Conservation (phyloP, 2,888 invertebrate genomes). For the Cantharis lateralis region DNA sequence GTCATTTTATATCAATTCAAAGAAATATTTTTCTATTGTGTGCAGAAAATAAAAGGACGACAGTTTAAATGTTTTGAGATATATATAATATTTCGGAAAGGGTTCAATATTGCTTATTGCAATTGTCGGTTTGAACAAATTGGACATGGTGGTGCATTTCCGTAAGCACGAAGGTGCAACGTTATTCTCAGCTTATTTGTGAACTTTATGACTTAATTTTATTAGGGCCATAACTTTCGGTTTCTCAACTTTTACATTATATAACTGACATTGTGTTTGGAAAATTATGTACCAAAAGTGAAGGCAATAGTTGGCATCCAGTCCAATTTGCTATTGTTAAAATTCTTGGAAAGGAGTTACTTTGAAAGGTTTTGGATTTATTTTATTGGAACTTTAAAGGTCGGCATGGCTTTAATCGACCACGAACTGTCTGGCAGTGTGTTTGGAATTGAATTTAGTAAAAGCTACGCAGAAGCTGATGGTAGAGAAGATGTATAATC, state of each 20-base stretch:
- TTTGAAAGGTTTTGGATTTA: not conserved
- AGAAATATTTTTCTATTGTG: not conserved
- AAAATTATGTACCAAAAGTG: not conserved
- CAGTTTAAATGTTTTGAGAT: not conserved
- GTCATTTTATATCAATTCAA: not conserved
- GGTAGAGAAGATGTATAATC: no score
- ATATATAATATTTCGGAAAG: not conserved
- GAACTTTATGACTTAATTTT: slow-evolving; percentile 12
- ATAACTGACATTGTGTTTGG: not conserved
- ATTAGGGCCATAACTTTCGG: slow-evolving; percentile 17
- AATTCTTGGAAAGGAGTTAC: not conserved
- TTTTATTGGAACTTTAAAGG: not conserved
- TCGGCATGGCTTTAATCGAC: not conserved
- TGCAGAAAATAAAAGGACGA: not conserved
- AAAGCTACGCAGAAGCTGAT: no score
- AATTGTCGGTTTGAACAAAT: slow-evolving; percentile 12
- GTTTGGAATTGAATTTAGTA: no score
- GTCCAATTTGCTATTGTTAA: not conserved
- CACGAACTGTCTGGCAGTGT: no score
- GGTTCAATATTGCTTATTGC: not conserved
- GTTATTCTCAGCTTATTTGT: not conserved
- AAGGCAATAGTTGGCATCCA: not conserved
- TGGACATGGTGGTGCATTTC: slow-evolving; percentile 9
- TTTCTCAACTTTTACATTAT: not conserved
- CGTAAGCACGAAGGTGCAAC: not conserved